Percentiles rank a stretch among this genome's conserved stretches.
phyloP scores from a whole-genome alignment of 2,113 vertebrate genomes.

The Ammospiza nelsoni region DNA sequence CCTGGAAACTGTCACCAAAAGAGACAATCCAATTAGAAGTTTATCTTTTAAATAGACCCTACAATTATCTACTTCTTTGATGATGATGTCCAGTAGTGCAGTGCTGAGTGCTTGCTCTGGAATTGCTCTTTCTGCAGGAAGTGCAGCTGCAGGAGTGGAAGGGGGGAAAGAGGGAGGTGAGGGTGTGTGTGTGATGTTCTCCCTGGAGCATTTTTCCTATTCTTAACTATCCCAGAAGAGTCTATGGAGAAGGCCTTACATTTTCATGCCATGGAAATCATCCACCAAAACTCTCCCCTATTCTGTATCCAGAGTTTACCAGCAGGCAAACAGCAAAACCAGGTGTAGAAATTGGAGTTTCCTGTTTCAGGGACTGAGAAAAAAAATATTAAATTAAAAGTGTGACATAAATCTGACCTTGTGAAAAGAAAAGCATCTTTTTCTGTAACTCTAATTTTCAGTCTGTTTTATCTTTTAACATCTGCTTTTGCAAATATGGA shows the following conservation, averaged over 20 bases:
- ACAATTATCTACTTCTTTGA: background rate
- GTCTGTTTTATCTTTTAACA: conserved; percentile 28
- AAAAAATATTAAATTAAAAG: background rate
- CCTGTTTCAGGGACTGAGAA: background rate
- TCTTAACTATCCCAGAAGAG: background rate
- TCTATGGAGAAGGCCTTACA: background rate
- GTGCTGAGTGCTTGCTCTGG: background rate
- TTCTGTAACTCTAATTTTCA: background rate
- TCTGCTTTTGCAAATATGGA: conserved; percentile 14
- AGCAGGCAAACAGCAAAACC: background rate
- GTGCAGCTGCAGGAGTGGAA: background rate
- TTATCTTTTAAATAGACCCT: background rate
- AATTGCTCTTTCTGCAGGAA: background rate
- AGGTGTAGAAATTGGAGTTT: background rate
- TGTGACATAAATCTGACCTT: background rate
- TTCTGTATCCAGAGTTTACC: background rate
- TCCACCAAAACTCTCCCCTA: background rate
- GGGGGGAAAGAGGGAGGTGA: background rate
- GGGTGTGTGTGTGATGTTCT: background rate
- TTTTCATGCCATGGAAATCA: background rate
- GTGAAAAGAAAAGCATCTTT: background rate
- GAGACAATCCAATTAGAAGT: background rate
- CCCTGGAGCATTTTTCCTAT: background rate
- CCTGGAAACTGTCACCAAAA: conserved; percentile 19
- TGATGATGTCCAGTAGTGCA: background rate